Evolutionary conservation across 2,797 vertebrate species (phyloP).

Genomic region (Catamblyrhynchus diadema): DNA sequence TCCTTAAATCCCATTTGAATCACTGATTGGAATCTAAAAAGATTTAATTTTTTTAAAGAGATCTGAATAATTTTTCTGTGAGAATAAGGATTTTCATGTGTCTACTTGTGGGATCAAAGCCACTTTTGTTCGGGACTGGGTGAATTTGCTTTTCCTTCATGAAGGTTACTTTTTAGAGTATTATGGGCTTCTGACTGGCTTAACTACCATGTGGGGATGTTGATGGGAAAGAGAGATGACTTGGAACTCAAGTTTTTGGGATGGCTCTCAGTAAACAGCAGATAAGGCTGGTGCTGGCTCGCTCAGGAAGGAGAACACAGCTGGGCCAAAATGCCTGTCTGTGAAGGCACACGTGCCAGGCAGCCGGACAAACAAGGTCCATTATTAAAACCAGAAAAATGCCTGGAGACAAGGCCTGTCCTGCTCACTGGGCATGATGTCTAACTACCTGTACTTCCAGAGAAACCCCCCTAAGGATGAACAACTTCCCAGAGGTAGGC

Average conservation of each 20-base stretch:
- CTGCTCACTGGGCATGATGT: neutral
- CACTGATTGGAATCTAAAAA: neutral
- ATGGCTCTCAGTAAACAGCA: neutral
- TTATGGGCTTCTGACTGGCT: neutral
- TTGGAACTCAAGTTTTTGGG: neutral
- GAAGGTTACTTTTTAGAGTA: neutral
- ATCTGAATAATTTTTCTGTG: neutral
- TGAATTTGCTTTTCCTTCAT: neutral
- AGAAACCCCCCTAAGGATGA: neutral
- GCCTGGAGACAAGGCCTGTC: neutral
- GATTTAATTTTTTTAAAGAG: fast-evolving
- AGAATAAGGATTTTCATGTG: neutral
- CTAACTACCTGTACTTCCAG: neutral
- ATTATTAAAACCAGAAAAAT: neutral
- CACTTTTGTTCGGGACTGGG: neutral
- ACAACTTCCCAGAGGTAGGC: neutral
- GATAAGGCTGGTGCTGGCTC: neutral
- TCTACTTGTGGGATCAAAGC: neutral
- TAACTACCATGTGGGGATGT: neutral
- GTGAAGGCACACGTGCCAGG: fast-evolving
- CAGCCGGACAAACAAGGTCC: neutral
- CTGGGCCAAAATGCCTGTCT: neutral
- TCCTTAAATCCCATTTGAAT: neutral
- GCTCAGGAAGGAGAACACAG: neutral
- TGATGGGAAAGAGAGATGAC: neutral